Evolutionary conservation across 2,797 vertebrate species (phyloP), one percentile per base, ranked within the genome.

Genomic region (Microhierax caerulescens): DNA sequence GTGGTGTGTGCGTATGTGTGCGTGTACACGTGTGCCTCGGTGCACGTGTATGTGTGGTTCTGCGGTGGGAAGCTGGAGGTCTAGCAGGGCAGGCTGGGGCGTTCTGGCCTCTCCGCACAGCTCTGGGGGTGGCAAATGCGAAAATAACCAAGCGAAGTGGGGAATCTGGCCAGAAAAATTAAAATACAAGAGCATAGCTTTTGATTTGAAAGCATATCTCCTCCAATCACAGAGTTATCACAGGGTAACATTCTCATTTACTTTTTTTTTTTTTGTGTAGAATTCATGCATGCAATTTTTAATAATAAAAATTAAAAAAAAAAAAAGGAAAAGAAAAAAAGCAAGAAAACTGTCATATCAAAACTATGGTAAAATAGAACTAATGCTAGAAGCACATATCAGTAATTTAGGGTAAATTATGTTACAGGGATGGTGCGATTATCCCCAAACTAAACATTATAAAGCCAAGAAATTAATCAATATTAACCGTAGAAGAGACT

Each of bases 171-270:
- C 95, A 94, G 86, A 76, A 97, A 96, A 95, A 87, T 93, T 92
- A 82, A 90, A 95, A 79, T 95, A 90, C 96, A 96, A 96, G 94
- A 95, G 53, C 64, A 64, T 94, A 90, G 81, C 96, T 97, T 95
- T 95, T 87, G 95, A 91, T 87, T 96, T 89, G 93, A 97, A 97
- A 94, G 85, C 88, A 93, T 94, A 95, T 91, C 94, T 96, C 94
- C 90, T 95, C 94, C 96, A 95, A 96, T 92, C 97, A 95, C 95
- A 96, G 96, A 96, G 72, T 95, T 97, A 91, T 94, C 94, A 95
- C 95, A 96, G 88, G 95, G 95, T 96, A 94, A 96, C 94, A 95
- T 93, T 93, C 86, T 93, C 84, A 67, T 96, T 94, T 95, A 96
- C 93, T 96, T 72, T 84, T 92, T 79, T 83, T 83, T 92, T 95